Percentiles rank a stretch among this genome's conserved stretches.
These are phyloP conservation scores for Ornithorhynchus anatinus DNA, from an alignment of 2,113 vertebrate species.

Conservation along the genomic window DNA sequence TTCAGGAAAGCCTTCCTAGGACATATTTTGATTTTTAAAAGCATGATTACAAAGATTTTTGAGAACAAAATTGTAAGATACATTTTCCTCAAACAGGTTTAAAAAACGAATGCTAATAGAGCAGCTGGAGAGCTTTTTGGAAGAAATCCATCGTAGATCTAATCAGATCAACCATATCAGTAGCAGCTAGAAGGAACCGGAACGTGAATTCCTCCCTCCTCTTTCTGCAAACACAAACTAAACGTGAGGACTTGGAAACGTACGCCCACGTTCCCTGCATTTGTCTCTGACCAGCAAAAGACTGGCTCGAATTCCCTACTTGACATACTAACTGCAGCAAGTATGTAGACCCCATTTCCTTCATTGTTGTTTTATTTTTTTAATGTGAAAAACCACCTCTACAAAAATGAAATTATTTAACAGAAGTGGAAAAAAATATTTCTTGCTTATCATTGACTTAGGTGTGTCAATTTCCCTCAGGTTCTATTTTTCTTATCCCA, in stretches of 20 bases:
- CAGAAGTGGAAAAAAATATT: conserved; percentile 57
- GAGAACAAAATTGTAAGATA: conserved; percentile 26
- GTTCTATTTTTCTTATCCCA: conserved; percentile 78
- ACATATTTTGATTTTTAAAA: neutral
- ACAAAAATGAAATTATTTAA: conserved; percentile 73
- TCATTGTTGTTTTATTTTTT: conserved; percentile 77
- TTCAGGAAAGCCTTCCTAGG: conserved; percentile 14
- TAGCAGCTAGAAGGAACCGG: conserved; percentile 70
- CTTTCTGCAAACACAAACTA: conserved; percentile 59
- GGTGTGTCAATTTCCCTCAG: conserved; percentile 77
- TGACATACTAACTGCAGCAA: conserved; percentile 65
- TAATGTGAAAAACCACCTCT: conserved; percentile 71
- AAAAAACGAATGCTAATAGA: conserved; percentile 97
- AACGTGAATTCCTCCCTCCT: conserved; percentile 51
- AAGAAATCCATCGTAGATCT: conserved; percentile 91
- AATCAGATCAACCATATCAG: conserved; percentile 89
- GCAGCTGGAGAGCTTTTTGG: conserved; percentile 92
- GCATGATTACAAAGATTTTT: conserved; percentile 11
- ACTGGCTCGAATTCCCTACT: conserved; percentile 60
- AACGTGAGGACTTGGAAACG: conserved; percentile 53
- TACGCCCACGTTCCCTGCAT: conserved; percentile 66
- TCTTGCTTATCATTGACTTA: conserved; percentile 74
- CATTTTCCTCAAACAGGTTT: conserved; percentile 78
- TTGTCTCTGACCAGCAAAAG: conserved; percentile 78
- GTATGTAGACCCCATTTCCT: conserved; percentile 64